Evolutionary conservation across 2,797 vertebrate genomes (phyloP).

Genomic region (Microcaecilia unicolor): DNA sequence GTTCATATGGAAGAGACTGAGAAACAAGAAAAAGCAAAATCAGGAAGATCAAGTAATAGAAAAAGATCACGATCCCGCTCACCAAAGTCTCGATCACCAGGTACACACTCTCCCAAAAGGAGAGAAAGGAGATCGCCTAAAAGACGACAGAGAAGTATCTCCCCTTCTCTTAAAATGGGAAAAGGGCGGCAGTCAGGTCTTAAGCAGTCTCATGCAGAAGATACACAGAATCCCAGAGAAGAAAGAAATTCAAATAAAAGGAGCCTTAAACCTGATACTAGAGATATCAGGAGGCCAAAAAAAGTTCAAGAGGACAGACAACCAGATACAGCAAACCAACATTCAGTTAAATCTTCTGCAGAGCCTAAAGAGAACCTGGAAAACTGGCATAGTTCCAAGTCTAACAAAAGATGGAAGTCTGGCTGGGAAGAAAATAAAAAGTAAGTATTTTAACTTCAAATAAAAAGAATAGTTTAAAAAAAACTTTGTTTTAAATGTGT

Average conservation of each 20-base stretch:
- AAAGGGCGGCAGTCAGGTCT: slow-evolving; percentile 62
- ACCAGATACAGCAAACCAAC: slow-evolving; percentile 53
- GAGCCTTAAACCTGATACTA: slow-evolving; percentile 52
- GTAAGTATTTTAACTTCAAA: slow-evolving; percentile 66
- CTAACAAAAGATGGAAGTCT: slow-evolving; percentile 81
- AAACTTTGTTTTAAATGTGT: slow-evolving; percentile 3
- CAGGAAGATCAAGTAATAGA: slow-evolving; percentile 68
- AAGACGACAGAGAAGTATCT: slow-evolving; percentile 70
- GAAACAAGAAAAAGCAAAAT: slow-evolving; percentile 65
- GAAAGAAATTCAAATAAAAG: slow-evolving; percentile 72
- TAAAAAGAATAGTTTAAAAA: no score
- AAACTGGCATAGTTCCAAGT: slow-evolving; percentile 63
- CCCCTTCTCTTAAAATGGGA: slow-evolving; percentile 60
- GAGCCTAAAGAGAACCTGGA: slow-evolving; percentile 73
- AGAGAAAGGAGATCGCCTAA: slow-evolving; percentile 86
- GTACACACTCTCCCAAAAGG: slow-evolving; percentile 76
- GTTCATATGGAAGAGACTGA: slow-evolving; percentile 48
- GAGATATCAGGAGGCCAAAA: slow-evolving; percentile 75
- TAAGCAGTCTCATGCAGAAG: slow-evolving; percentile 65
- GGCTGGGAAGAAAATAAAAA: slow-evolving; percentile 93
- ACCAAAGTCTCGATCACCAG: slow-evolving; percentile 60
- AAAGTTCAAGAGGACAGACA: slow-evolving; percentile 75
- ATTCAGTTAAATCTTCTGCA: slow-evolving; percentile 59
- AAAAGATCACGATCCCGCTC: slow-evolving; percentile 82
- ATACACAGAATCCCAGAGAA: slow-evolving; percentile 59